phyloP scores from a whole-genome alignment of 2,113 vertebrate genomes.

The Lota lota region DNA sequence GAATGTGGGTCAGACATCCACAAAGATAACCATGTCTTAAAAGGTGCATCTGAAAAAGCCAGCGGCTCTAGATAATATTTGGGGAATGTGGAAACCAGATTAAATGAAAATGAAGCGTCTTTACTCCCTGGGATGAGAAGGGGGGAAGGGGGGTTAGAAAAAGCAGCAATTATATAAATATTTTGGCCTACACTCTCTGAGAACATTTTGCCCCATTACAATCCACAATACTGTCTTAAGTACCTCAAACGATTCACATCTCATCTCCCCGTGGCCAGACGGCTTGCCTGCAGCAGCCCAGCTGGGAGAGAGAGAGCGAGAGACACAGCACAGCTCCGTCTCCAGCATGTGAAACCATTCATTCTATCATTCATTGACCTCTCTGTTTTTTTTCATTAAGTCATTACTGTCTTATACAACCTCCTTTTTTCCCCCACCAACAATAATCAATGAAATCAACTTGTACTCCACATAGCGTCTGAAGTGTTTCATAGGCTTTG shows the following conservation, averaged over 20 bases:
- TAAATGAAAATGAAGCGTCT: conserved; percentile 58
- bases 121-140: conserved; percentile 37
- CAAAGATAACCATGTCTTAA: conserved; percentile 38
- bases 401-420: conserved; percentile 47
- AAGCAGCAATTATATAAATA: conserved; percentile 68
- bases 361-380: conserved; percentile 3
- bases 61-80: conserved; percentile 53
- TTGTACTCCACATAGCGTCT: conserved; percentile 4
- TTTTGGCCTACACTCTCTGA: conserved; percentile 53
- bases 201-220: conserved; percentile 52
- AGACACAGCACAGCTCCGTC: conserved; percentile 63
- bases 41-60: conserved; percentile 33
- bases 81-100: conserved; percentile 62
- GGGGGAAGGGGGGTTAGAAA: background rate
- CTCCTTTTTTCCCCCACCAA: conserved; percentile 35
- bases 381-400: background rate
- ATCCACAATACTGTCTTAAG: conserved; percentile 66
- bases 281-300: conserved; percentile 55
- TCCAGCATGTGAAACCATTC: conserved; percentile 41
- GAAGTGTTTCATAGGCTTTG: conserved; percentile 2
- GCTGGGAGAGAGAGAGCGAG: conserved; percentile 26
- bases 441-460: conserved; percentile 16
- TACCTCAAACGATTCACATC: conserved; percentile 57
- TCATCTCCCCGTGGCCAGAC: conserved; percentile 24
- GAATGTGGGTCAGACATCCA: conserved; percentile 37